Base-by-base conservation (phyloP, 2,888 invertebrate genomes). In the Tenthredo notha region DNA sequence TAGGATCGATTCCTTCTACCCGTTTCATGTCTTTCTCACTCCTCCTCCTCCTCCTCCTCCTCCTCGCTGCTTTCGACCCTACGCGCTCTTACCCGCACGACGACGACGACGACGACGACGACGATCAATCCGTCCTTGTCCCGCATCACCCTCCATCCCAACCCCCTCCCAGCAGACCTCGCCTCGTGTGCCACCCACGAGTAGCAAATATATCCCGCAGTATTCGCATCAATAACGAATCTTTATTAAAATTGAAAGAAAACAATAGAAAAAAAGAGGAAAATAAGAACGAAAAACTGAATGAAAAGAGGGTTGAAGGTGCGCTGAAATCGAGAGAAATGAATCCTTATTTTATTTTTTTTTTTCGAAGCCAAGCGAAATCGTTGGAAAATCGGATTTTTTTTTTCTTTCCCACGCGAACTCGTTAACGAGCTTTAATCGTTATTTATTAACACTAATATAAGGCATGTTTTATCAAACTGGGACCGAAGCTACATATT, bases 51-150 rank as follows among this genome's bases (percentile, higher is more conserved):
- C 75, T 77, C 77, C 67, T 18, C 29, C 77, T 77, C 54, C 10
- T 77, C 77, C n/a, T 80, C 43, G 18, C 37, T 80, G 7, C 37
- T 12, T 37, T 15, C 33, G 9, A 37, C 72, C 10, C 18, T 43
- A 74, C 72, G 72, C 72, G 78, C 58, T 58, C 78, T 82, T 61
- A 15, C 75, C 47, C 18, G 29, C 70, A n/a, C 70, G 18, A 29
- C 77, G 25, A 77, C 61, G 29, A 82, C 67, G 82, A 82, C 67
- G 82, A 29, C 77, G 25, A 77, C 65, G 29, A 83, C 67, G 82
- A 83, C 67, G 82, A 83, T 83, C 82, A 83, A 83, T 83, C 67
- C 82, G 25, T 83, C 82, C 67, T 83, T 83, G 67, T 83, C 67
- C 67, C 43, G 47, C 58, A 61, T 15, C 61, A 21, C 29, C 50